Evolutionary conservation across 1,140 invertebrate genomes (phyloP).

Genomic region (Tetraneura akinire): DNA sequence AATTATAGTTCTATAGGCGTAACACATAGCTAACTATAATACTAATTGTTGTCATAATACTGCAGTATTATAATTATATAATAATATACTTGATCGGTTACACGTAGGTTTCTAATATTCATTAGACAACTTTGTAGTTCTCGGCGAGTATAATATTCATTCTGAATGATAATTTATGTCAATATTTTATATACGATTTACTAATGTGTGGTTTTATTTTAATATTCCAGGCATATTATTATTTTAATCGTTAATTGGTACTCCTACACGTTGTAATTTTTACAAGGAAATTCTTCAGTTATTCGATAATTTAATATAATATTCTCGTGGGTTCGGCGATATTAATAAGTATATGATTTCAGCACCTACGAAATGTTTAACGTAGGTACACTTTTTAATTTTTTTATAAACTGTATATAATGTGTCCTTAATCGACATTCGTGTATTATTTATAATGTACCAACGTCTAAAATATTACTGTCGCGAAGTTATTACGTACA

Average conservation of each 20-base stretch:
- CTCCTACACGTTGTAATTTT: conserved; percentile 9
- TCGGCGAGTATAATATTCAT: neutral
- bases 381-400: neutral
- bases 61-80: too few relatives aligned
- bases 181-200: neutral
- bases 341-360: too few relatives aligned
- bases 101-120: neutral
- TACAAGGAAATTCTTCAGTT: neutral
- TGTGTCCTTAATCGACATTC: conserved; percentile 1
- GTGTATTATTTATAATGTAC: too few relatives aligned
- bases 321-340: neutral
- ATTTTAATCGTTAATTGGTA: neutral
- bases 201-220: neutral
- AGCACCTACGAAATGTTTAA: conserved; percentile 1
- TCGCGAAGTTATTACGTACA: neutral
- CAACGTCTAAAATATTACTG: neutral
- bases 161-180: neutral
- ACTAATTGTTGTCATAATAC: too few relatives aligned
- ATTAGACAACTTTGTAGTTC: neutral
- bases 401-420: neutral
- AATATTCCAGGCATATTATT: neutral
- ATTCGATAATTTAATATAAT: neutral
- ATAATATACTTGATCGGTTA: too few relatives aligned
- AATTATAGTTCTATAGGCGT: too few relatives aligned
- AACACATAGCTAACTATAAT: too few relatives aligned